Percentiles rank a stretch among this genome's conserved stretches.
phyloP scores from a whole-genome alignment of 2,113 vertebrate species.

The Epinephelus lanceolatus region DNA sequence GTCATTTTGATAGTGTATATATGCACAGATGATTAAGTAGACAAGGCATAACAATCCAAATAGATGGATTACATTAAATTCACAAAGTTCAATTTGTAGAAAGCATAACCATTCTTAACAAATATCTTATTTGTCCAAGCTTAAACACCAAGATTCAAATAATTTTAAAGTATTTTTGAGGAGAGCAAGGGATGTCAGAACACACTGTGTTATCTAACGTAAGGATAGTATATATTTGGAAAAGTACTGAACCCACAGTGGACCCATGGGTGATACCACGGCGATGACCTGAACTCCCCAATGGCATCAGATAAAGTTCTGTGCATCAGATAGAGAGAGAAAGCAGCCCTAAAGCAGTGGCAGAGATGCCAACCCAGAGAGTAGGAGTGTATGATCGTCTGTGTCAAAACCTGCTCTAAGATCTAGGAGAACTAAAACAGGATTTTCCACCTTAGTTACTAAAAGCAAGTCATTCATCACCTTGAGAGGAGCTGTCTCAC shows the following conservation, averaged over 20 bases:
- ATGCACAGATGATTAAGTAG: no score
- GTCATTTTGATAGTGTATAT: no score
- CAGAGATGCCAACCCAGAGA: conserved; percentile 57
- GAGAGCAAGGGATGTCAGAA: not conserved
- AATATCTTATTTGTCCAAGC: not conserved
- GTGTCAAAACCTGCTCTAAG: conserved; percentile 64
- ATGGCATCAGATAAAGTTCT: conserved; percentile 47
- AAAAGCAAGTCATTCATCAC: conserved; percentile 63
- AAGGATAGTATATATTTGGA: conserved; percentile 34
- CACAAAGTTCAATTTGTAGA: not conserved
- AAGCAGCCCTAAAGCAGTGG: conserved; percentile 60
- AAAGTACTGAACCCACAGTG: conserved; percentile 18
- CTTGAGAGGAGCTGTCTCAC: conserved; percentile 37
- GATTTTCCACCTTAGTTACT: conserved; percentile 67
- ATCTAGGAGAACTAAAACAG: conserved; percentile 60
- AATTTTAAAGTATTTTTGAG: not conserved
- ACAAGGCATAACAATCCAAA: not conserved
- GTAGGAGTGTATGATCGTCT: conserved; percentile 68
- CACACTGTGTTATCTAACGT: conserved; percentile 11
- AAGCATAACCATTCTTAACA: not conserved
- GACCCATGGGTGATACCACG: conserved; percentile 18
- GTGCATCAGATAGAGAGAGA: conserved; percentile 31
- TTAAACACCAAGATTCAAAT: not conserved
- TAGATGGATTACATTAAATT: not conserved
- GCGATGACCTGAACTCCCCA: conserved; percentile 48